Conservation (phyloP, 1,140 invertebrate genomes). For the Orius insidiosus region DNA sequence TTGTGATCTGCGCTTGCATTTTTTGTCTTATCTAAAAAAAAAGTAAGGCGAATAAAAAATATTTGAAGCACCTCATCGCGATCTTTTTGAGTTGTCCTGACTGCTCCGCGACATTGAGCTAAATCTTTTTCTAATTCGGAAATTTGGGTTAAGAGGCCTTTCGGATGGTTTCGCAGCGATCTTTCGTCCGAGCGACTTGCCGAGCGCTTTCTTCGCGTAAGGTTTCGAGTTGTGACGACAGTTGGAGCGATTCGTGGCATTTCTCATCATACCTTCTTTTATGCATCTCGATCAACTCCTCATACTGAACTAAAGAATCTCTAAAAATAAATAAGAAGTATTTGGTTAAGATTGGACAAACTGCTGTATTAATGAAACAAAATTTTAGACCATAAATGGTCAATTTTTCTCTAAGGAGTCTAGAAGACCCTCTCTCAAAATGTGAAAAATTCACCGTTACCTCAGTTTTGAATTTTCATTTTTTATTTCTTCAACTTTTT, state of each 20-base stretch:
- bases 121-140: slow-evolving; percentile 44
- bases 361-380: too few relatives aligned
- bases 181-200: slow-evolving; percentile 46
- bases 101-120: slow-evolving; percentile 38
- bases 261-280: slow-evolving; percentile 33
- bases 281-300: slow-evolving; percentile 31
- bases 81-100: slow-evolving; percentile 42
- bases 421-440: too few relatives aligned
- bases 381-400: too few relatives aligned
- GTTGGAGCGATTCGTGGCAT: slow-evolving; percentile 35
- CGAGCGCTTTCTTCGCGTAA: slow-evolving; percentile 50
- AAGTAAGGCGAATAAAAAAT: too few relatives aligned
- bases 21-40: slow-evolving; percentile 36
- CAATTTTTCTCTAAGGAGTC: too few relatives aligned
- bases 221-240: slow-evolving; percentile 45
- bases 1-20: slow-evolving; percentile 47
- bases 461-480: slow-evolving; percentile 17
- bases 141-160: slow-evolving; percentile 40
- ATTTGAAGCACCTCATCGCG: slow-evolving; percentile 35
- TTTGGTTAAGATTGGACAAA: too few relatives aligned
- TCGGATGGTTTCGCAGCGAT: slow-evolving; percentile 41
- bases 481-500: slow-evolving; percentile 28
- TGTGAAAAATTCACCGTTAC: slow-evolving; percentile 1
- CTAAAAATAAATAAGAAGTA: slow-evolving; percentile 19
- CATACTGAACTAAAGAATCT: slow-evolving; percentile 24